Evolutionary conservation across 1,140 invertebrate genomes (phyloP).

Genomic region (Aphidius ervi): DNA sequence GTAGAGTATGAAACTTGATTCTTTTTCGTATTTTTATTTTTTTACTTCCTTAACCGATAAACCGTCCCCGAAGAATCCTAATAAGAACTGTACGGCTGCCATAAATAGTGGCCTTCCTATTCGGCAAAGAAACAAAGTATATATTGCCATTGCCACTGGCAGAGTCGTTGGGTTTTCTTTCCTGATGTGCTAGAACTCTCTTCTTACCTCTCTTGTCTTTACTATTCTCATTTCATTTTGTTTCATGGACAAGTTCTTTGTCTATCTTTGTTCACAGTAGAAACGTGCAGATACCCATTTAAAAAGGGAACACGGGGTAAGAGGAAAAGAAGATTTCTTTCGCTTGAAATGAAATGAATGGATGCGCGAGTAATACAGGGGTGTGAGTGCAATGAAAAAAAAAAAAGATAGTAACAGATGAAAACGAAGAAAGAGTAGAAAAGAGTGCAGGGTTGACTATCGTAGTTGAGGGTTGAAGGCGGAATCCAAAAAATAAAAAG

Average conservation of each 20-base stretch:
- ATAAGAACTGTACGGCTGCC: conserved; percentile 39
- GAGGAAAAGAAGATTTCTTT: conserved; percentile 31
- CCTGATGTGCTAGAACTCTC: not conserved
- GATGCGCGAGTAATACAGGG: not conserved
- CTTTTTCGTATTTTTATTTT: conserved; percentile 7
- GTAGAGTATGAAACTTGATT: conserved; percentile 12
- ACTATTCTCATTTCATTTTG: conserved; percentile 4
- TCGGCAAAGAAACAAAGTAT: conserved; percentile 40
- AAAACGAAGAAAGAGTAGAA: conserved; percentile 17
- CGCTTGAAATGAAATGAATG: conserved; percentile 18
- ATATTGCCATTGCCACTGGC: conserved; percentile 42
- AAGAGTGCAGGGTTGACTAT: conserved; percentile 9
- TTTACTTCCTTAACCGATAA: conserved; percentile 26
- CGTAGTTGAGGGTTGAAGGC: conserved; percentile 17
- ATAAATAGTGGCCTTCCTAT: conserved; percentile 39
- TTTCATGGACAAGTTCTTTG: conserved; percentile 7
- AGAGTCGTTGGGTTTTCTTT: conserved; percentile 26
- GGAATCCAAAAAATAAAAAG: conserved; percentile 47
- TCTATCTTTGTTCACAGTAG: conserved; percentile 32
- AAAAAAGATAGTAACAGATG: conserved; percentile 15
- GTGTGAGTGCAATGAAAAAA: conserved; percentile 24
- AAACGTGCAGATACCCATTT: not conserved
- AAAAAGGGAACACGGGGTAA: not conserved
- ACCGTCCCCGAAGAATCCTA: conserved; percentile 35
- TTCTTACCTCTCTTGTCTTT: conserved; percentile 12